phyloP scores from a whole-genome alignment of 37 sponge, comb jelly and placozoan genomes.

The Ephydatia muelleri region DNA sequence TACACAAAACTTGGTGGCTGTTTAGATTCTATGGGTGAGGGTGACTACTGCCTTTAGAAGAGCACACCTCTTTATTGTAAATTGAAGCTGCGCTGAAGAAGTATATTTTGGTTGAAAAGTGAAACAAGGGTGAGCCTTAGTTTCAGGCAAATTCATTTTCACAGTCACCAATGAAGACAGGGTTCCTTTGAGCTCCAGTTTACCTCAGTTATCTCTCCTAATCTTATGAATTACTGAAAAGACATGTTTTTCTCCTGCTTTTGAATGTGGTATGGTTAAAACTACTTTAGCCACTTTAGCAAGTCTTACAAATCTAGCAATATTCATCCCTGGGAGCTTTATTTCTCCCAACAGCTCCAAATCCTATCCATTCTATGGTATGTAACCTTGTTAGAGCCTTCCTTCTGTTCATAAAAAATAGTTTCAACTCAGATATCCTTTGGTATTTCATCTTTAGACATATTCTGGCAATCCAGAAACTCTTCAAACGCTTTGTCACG shows the following conservation, averaged over 20 bases:
- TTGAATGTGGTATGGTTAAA: slow-evolving; percentile 7
- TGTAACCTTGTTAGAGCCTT: not conserved
- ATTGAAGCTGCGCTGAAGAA: too few relatives aligned
- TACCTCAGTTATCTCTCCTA: not conserved
- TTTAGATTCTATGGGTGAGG: too few relatives aligned
- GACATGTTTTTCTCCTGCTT: not conserved
- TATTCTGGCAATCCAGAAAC: too few relatives aligned
- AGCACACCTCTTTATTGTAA: too few relatives aligned
- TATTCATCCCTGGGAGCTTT: not conserved
- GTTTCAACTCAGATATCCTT: not conserved
- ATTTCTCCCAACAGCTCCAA: not conserved
- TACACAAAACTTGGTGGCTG: too few relatives aligned
- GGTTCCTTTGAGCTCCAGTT: not conserved
- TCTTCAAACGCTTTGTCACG: too few relatives aligned
- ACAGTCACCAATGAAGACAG: too few relatives aligned
- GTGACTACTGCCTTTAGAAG: too few relatives aligned
- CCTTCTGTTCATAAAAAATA: not conserved
- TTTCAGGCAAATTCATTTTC: not conserved
- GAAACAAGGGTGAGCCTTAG: not conserved
- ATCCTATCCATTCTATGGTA: not conserved
- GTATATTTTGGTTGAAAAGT: too few relatives aligned
- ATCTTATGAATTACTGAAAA: slow-evolving; percentile 6
- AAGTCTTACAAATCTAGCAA: not conserved
- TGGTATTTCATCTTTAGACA: too few relatives aligned
- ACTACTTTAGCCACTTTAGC: not conserved